Evolutionary conservation across 2,888 invertebrate species (phyloP).

Genomic region (Heteromyza rotundicornis): DNA sequence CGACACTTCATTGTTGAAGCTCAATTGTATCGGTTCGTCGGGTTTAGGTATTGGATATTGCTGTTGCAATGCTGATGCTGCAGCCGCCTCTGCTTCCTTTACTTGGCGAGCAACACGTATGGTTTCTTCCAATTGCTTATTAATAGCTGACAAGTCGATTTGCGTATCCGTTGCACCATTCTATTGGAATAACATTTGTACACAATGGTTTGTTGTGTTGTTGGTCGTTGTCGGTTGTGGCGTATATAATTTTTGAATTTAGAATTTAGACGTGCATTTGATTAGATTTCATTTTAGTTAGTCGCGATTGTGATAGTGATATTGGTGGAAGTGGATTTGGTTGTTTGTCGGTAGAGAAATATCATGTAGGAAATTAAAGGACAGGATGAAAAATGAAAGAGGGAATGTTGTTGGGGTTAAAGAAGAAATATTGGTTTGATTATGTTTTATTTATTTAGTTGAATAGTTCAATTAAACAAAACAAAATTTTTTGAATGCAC

Average conservation of each 20-base stretch:
- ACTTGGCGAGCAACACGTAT: slow-evolving; percentile 63
- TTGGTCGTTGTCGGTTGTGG: slow-evolving; percentile 16
- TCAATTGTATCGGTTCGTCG: slow-evolving; percentile 52
- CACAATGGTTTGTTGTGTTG: not conserved
- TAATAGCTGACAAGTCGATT: slow-evolving; percentile 61
- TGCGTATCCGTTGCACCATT: slow-evolving; percentile 59
- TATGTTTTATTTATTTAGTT: not conserved
- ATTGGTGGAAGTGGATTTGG: not conserved
- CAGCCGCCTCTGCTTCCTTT: slow-evolving; percentile 56
- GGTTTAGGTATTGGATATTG: slow-evolving; percentile 36
- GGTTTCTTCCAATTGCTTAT: slow-evolving; percentile 61
- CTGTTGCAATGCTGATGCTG: slow-evolving; percentile 37
- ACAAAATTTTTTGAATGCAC: slow-evolving; percentile 34
- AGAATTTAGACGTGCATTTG: slow-evolving; percentile 35
- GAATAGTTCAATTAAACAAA: not conserved
- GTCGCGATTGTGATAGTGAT: not conserved
- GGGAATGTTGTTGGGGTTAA: not conserved
- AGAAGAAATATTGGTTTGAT: too few species aligned
- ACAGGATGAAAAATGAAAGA: not conserved
- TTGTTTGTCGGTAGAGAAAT: not conserved
- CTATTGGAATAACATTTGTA: slow-evolving; percentile 31
- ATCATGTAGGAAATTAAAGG: not conserved
- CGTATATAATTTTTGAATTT: slow-evolving; percentile 33
- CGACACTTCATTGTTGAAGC: slow-evolving; percentile 54
- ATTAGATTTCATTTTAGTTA: slow-evolving; percentile 30